Conservation (phyloP, 1,140 invertebrate species). For the Listronotus bonariensis region DNA sequence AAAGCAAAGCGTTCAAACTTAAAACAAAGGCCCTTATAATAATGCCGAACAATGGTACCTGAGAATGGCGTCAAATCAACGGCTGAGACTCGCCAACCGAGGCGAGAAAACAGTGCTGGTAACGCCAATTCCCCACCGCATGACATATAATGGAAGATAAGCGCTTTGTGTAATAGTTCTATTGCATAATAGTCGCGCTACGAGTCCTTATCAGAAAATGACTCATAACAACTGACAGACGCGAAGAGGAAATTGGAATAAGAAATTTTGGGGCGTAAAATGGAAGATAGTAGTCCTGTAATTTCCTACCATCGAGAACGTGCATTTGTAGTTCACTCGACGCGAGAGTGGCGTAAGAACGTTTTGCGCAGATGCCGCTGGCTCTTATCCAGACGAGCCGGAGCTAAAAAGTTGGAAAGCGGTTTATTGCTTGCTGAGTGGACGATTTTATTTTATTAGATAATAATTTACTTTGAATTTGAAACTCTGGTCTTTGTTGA, state of each 20-base stretch:
- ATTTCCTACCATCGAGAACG: conserved; percentile 51
- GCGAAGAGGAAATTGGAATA: conserved; percentile 61
- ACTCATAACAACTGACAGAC: conserved; percentile 61
- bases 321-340: conserved; percentile 36
- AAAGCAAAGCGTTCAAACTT: conserved; percentile 12
- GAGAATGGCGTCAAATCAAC: conserved; percentile 44
- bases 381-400: neutral
- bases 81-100: conserved; percentile 45
- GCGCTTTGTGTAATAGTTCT: conserved; percentile 57
- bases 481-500: too few relatives aligned
- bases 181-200: conserved; percentile 56
- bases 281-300: conserved; percentile 59
- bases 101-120: conserved; percentile 48
- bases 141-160: conserved; percentile 56
- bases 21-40: conserved; percentile 25
- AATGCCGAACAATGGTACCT: conserved; percentile 43
- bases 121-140: conserved; percentile 54
- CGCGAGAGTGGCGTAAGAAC: conserved; percentile 13
- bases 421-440: conserved; percentile 4
- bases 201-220: conserved; percentile 59
- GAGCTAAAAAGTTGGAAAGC: conserved; percentile 9
- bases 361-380: conserved; percentile 6
- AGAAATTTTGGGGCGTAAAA: conserved; percentile 62
- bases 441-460: neutral
- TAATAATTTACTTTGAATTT: too few relatives aligned